Conservation (phyloP, 2,113 vertebrate genomes). For the Scophthalmus maximus region DNA sequence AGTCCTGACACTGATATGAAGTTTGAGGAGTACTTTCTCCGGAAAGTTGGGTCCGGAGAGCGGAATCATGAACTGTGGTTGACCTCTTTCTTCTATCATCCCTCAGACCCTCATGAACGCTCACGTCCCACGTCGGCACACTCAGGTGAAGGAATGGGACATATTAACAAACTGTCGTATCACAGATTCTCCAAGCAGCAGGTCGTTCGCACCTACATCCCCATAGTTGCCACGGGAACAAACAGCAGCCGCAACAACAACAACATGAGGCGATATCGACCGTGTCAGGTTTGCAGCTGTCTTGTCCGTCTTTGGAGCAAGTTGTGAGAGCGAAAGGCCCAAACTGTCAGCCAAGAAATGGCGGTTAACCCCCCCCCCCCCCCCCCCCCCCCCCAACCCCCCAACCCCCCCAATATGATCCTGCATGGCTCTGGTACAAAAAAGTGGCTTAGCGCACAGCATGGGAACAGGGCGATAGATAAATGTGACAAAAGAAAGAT, state of each 20-base stretch:
- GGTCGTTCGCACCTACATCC: neutral
- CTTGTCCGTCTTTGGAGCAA: conserved; percentile 19
- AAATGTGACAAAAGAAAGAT: conserved; percentile 59
- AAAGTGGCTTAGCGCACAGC: conserved; percentile 51
- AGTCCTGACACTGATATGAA: neutral
- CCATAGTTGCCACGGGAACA: conserved; percentile 14
- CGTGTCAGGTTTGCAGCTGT: too few relatives aligned
- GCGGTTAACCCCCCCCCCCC: too few relatives aligned
- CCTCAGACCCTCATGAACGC: neutral
- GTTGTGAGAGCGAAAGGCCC: conserved; percentile 20
- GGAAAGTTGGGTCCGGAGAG: too few relatives aligned
- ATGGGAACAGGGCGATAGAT: conserved; percentile 54
- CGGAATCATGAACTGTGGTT: too few relatives aligned
- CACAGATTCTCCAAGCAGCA: neutral
- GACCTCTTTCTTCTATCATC: too few relatives aligned
- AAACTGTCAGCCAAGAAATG: conserved; percentile 31
- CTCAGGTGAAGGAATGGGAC: conserved; percentile 8
- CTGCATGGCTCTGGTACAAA: conserved; percentile 56
- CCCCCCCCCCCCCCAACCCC: neutral
- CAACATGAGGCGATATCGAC: too few relatives aligned
- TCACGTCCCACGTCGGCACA: neutral
- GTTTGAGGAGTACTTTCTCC: neutral
- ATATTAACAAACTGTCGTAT: conserved; percentile 2
- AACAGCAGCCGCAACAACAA: conserved; percentile 4
- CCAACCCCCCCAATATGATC: conserved; percentile 30